Evolutionary conservation across 1,140 invertebrate genomes (phyloP).

Genomic region (Meloidogyne floridensis): DNA sequence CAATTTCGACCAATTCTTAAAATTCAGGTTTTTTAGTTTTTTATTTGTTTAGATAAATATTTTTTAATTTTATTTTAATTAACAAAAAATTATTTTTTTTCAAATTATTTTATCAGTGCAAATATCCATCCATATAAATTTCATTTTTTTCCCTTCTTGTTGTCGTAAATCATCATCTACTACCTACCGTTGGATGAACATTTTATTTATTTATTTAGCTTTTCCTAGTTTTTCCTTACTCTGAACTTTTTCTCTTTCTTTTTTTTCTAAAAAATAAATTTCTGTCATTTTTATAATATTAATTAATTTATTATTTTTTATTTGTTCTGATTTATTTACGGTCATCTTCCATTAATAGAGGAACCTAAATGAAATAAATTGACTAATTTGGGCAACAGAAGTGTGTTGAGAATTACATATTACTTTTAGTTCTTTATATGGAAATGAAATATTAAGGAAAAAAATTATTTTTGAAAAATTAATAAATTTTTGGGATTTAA

Average conservation of each 20-base stretch:
- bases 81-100: too few relatives aligned
- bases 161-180: not conserved
- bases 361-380: not conserved
- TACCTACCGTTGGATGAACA: not conserved
- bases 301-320: not conserved
- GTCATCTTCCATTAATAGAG: not conserved
- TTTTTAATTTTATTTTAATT: too few relatives aligned
- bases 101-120: too few relatives aligned
- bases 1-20: too few relatives aligned
- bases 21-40: too few relatives aligned
- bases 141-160: not conserved
- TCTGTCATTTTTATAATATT: too few relatives aligned
- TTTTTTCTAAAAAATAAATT: not conserved
- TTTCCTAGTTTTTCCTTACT: not conserved
- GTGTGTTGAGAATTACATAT: constrained; percentile 9
- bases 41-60: too few relatives aligned
- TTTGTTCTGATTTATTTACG: constrained; percentile 3
- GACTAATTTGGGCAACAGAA: constrained; percentile 7
- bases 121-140: too few relatives aligned
- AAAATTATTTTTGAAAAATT: not conserved
- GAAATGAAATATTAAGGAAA: not conserved
- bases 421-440: not conserved
- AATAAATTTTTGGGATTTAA: too few relatives aligned
- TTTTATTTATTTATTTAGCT: not conserved
- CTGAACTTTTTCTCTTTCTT: not conserved